Percentiles rank a stretch among this genome's conserved stretches.
phyloP scores from a whole-genome alignment of 2,113 vertebrate species.

The Forbesichthys papilliferus region DNA sequence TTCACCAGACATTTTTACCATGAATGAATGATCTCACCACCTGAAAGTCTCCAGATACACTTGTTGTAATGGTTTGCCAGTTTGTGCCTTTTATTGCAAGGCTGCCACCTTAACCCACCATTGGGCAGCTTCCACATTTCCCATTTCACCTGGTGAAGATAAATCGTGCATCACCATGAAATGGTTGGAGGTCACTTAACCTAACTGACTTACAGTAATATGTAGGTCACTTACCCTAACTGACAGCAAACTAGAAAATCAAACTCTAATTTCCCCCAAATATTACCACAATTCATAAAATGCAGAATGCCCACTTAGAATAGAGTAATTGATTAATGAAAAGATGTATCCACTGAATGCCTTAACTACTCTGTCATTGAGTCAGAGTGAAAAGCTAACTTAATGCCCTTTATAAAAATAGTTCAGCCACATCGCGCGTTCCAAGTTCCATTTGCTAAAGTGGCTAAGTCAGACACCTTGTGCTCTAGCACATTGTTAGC shows the following conservation, averaged over 20 bases:
- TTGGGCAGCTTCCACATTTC: background rate
- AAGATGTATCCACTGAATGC: constrained; percentile 26
- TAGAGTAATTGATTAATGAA: constrained; percentile 12
- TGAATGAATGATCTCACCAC: background rate
- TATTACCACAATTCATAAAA: constrained; percentile 5
- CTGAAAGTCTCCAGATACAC: background rate
- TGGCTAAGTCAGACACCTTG: constrained; percentile 66
- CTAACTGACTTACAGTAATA: background rate
- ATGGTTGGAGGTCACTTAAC: constrained; percentile 24
- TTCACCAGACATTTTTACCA: constrained; percentile 6
- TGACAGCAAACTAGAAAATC: constrained; percentile 2
- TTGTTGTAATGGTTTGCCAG: background rate
- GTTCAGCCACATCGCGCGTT: constrained; percentile 49
- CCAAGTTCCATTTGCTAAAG: constrained; percentile 54
- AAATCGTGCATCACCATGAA: background rate
- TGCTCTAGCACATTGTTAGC: constrained; percentile 37
- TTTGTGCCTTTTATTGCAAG: background rate
- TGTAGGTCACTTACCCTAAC: constrained; percentile 17
- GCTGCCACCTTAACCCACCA: constrained; percentile 12
- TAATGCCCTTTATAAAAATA: constrained; percentile 60
- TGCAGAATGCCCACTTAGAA: constrained; percentile 1
- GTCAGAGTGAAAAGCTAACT: constrained; percentile 65
- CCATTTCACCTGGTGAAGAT: too few relatives aligned
- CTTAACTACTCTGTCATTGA: constrained; percentile 39
- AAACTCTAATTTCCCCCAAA: background rate